Conservation (phyloP, 2,797 vertebrate species). For the Malacoctenus gilli region DNA sequence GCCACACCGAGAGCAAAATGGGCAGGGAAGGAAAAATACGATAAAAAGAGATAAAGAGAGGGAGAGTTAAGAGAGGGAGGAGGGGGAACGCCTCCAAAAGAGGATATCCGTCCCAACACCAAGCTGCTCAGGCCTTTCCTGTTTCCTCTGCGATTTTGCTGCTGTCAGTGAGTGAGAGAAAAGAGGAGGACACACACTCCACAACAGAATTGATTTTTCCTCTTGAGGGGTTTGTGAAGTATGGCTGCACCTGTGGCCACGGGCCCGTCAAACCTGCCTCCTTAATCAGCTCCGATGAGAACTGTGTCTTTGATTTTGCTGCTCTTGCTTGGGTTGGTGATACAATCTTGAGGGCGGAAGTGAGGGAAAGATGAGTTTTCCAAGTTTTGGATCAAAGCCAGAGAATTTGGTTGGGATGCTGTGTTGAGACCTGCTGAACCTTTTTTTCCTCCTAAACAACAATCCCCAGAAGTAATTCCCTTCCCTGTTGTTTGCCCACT, state of each 20-base stretch:
- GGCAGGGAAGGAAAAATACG: constrained; percentile 12
- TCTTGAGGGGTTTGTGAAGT: constrained; percentile 18
- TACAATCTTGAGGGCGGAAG: constrained; percentile 49
- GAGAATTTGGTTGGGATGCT: constrained; percentile 18
- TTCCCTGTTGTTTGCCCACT: no score
- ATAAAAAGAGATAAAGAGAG: constrained; percentile 73
- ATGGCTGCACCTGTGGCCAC: constrained; percentile 11
- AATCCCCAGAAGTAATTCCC: no score
- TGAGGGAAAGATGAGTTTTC: constrained; percentile 62
- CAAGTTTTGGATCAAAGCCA: constrained; percentile 63
- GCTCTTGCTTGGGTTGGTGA: constrained; percentile 26
- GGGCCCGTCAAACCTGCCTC: neutral
- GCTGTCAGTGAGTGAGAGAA: constrained; percentile 63
- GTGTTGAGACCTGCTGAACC: constrained; percentile 38
- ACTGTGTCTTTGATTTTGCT: constrained; percentile 11
- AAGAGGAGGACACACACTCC: constrained; percentile 15
- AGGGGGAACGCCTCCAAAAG: constrained; percentile 74
- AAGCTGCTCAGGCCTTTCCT: constrained; percentile 84
- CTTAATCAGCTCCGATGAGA: constrained; percentile 30
- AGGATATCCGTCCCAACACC: constrained; percentile 86
- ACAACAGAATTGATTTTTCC: constrained; percentile 30
- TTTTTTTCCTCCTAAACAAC: constrained; percentile 51
- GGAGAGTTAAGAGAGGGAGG: constrained; percentile 72
- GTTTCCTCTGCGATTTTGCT: constrained; percentile 80
- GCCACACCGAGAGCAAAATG: constrained; percentile 47